A percentile compares a stretch with the other conserved stretches of the same genome.
Conservation (phyloP, 2,888 invertebrate genomes). For the Conchocele bisecta region DNA sequence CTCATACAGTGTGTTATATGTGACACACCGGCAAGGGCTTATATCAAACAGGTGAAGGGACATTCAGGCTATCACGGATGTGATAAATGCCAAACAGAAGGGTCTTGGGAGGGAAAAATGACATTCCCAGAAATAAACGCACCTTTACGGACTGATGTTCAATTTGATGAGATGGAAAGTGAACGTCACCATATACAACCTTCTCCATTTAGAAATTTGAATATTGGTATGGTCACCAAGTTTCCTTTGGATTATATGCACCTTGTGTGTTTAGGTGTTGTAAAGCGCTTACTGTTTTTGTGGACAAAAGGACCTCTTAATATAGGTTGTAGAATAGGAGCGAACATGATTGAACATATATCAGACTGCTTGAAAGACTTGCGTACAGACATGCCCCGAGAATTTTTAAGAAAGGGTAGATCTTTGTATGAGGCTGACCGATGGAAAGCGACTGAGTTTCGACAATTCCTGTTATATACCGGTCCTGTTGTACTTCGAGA, state of each 20-base stretch:
- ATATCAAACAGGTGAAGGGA: conserved; percentile 54
- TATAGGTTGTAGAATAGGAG: conserved; percentile 33
- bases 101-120: conserved; percentile 23
- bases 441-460: conserved; percentile 73
- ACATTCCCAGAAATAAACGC: background rate
- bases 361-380: conserved; percentile 14
- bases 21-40: conserved; percentile 70
- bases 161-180: background rate
- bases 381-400: conserved; percentile 33
- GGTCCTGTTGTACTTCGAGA: conserved; percentile 64
- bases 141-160: background rate
- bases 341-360: conserved; percentile 1
- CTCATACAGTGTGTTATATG: conserved; percentile 55
- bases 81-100: conserved; percentile 59
- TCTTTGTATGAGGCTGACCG: conserved; percentile 57
- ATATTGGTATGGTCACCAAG: background rate
- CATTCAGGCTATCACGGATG: conserved; percentile 68
- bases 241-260: conserved; percentile 4
- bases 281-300: background rate
- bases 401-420: conserved; percentile 70
- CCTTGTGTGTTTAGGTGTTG: background rate
- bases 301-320: conserved; percentile 2
- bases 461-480: conserved; percentile 67
- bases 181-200: background rate
- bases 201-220: background rate